Conservation (phyloP, 2,888 invertebrate genomes). For the Hipparchia sbordonii region DNA sequence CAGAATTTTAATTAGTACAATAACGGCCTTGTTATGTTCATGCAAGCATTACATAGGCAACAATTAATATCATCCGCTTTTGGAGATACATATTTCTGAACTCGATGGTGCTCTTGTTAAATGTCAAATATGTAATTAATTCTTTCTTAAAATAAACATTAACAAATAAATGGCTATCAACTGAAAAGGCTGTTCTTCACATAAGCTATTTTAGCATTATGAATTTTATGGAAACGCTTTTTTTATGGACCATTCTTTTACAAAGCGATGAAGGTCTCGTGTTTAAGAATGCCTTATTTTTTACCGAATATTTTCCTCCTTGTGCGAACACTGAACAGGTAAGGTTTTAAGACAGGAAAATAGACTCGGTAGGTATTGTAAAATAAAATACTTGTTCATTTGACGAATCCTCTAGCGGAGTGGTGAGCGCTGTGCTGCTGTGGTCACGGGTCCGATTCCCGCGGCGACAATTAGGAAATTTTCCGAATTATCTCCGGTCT, state of each 20-base stretch:
- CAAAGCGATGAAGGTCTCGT: background rate
- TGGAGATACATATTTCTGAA: background rate
- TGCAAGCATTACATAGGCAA: background rate
- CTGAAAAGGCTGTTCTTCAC: background rate
- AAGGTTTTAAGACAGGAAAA: background rate
- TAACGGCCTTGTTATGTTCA: background rate
- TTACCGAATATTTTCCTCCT: background rate
- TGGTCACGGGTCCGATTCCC: background rate
- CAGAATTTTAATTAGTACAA: conserved; percentile 10
- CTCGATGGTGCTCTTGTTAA: background rate
- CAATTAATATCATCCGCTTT: background rate
- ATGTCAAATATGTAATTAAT: background rate
- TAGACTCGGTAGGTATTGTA: background rate
- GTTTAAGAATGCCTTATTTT: background rate
- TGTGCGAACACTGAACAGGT: background rate
- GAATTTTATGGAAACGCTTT: too few species aligned
- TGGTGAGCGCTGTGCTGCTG: too few species aligned
- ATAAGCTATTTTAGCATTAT: background rate
- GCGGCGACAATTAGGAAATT: background rate
- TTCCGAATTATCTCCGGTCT: too few species aligned
- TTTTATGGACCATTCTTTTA: too few species aligned
- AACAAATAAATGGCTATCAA: background rate
- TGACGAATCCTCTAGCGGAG: too few species aligned
- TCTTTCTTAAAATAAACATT: background rate
- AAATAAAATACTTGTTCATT: background rate